Percentiles rank a stretch among this genome's conserved stretches.
These are phyloP conservation scores for Operophtera brumata DNA, from an alignment of 2,888 invertebrate species.

Conservation along the genomic window DNA sequence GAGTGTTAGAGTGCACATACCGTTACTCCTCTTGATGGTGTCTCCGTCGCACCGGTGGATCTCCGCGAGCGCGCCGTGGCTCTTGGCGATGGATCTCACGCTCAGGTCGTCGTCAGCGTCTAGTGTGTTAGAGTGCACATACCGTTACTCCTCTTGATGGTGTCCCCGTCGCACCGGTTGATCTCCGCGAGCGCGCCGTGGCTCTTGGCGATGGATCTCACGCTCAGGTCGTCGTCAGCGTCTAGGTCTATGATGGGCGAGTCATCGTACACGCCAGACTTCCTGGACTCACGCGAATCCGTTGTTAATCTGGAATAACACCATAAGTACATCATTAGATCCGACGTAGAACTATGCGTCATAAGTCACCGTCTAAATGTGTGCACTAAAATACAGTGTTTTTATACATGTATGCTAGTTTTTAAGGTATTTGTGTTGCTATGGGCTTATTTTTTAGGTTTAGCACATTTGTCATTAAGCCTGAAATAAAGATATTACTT, in stretches of 20 bases:
- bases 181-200: conserved; percentile 42
- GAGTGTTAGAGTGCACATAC: conserved; percentile 40
- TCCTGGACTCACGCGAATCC: conserved; percentile 14
- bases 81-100: conserved; percentile 39
- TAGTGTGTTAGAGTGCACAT: conserved; percentile 9
- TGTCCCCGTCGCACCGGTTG: conserved; percentile 54
- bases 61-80: conserved; percentile 41
- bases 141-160: conserved; percentile 61
- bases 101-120: conserved; percentile 56
- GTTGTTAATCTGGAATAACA: conserved; percentile 33
- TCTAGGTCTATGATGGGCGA: conserved; percentile 47
- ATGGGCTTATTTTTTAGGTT: no score
- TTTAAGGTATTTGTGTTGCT: no score
- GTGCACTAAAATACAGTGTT: no score
- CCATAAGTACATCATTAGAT: no score
- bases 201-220: conserved; percentile 41
- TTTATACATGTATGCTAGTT: no score
- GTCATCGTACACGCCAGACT: conserved; percentile 40
- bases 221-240: conserved; percentile 59
- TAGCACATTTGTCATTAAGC: no score
- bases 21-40: conserved; percentile 59
- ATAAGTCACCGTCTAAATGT: no score
- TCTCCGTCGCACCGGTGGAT: conserved; percentile 53
- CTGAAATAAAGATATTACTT: no score
- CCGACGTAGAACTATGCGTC: no score